phyloP scores from a whole-genome alignment of 2,113 vertebrate genomes.

The Tenrec ecaudatus region DNA sequence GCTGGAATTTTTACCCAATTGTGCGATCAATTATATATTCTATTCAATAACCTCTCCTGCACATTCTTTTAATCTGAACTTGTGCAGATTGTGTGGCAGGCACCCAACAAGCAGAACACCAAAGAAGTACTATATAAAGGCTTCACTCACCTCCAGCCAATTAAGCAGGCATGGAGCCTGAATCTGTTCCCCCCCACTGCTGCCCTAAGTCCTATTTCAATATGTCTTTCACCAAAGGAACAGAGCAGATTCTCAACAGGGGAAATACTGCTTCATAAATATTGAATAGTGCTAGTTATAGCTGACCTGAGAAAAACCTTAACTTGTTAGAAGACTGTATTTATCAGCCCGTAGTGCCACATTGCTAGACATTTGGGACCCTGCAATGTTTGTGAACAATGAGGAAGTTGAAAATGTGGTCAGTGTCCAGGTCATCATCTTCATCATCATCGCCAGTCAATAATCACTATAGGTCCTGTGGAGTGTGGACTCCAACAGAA shows the following conservation, averaged over 20 bases:
- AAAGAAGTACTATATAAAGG: conserved; percentile 25
- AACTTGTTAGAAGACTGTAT: conserved; percentile 36
- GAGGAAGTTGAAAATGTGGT: not conserved
- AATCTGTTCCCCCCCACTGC: not conserved
- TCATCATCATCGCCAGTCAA: conserved; percentile 8
- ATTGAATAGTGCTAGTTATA: conserved; percentile 51
- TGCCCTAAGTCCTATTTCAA: conserved; percentile 45
- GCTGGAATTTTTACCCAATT: conserved; percentile 7
- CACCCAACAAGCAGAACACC: conserved; percentile 20
- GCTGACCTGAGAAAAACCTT: conserved; percentile 58
- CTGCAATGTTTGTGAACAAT: not conserved
- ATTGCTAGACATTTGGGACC: not conserved
- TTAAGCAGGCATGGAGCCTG: conserved; percentile 9
- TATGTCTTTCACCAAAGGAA: conserved; percentile 43
- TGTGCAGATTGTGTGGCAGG: conserved; percentile 33
- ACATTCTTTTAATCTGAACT: conserved; percentile 50
- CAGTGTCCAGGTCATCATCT: not conserved
- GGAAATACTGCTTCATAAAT: conserved; percentile 63
- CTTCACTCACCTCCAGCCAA: conserved; percentile 54
- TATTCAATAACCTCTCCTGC: conserved; percentile 10
- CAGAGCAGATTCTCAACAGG: conserved; percentile 41
- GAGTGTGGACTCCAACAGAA: not conserved
- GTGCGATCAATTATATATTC: conserved; percentile 25
- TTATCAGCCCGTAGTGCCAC: conserved; percentile 13
- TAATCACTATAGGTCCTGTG: not conserved